These are phyloP conservation scores for Peromyscus leucopus DNA, from an alignment of 2,113 vertebrate genomes.

Conservation along the genomic window DNA sequence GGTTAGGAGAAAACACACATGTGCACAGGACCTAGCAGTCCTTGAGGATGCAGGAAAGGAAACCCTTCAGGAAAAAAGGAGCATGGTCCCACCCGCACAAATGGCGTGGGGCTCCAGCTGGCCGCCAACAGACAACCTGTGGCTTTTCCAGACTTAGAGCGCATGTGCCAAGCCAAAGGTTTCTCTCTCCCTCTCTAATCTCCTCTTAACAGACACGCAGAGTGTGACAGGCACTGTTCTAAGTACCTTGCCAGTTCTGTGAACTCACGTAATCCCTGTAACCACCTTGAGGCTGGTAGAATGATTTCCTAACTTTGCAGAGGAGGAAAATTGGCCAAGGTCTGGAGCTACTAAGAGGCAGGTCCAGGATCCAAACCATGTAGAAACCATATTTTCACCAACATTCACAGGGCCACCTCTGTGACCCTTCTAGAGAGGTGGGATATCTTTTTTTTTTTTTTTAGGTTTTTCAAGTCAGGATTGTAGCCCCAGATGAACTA, in stretches of 20 bases:
- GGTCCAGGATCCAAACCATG: not conserved
- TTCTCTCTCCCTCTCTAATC: not conserved
- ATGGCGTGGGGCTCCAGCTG: not conserved
- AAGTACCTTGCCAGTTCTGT: not conserved
- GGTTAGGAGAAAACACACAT: not conserved
- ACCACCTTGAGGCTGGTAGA: not conserved
- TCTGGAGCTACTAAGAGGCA: not conserved
- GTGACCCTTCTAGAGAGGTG: not conserved
- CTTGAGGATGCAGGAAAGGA: not conserved
- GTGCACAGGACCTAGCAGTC: not conserved
- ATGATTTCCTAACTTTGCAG: not conserved
- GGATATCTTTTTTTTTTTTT: no score
- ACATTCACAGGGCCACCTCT: not conserved
- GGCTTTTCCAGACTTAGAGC: not conserved
- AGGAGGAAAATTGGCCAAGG: not conserved
- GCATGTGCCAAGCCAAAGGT: accelerated
- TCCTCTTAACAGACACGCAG: not conserved
- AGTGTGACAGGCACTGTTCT: not conserved
- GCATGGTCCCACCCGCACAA: not conserved
- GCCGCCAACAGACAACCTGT: not conserved
- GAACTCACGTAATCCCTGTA: not conserved
- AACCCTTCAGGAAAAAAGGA: not conserved
- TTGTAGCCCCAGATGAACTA: not conserved
- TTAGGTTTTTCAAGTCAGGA: not conserved
- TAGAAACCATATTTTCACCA: not conserved